These are phyloP conservation scores for Lacanobia wlatinum DNA, from an alignment of 2,888 invertebrate species.

Conservation along the genomic window DNA sequence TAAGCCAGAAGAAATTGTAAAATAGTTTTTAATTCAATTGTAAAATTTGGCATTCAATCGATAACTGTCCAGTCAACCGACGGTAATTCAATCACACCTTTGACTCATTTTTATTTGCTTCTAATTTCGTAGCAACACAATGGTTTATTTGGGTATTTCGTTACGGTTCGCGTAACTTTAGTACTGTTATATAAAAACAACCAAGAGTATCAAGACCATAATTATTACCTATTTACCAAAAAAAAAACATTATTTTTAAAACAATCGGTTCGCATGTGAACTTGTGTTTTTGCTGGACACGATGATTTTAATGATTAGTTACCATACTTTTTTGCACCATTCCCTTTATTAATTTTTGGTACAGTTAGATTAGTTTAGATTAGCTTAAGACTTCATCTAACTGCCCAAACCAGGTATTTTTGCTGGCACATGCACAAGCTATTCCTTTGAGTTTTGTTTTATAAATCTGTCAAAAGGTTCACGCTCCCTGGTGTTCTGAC, in stretches of 20 bases:
- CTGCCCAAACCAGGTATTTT: too few relatives aligned
- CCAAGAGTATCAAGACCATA: neutral
- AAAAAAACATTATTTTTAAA: too few relatives aligned
- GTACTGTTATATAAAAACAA: neutral
- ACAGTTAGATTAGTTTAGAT: too few relatives aligned
- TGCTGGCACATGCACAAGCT: too few relatives aligned
- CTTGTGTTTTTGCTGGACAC: too few relatives aligned
- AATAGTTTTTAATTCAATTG: constrained; percentile 1
- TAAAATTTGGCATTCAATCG: constrained; percentile 23
- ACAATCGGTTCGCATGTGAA: too few relatives aligned
- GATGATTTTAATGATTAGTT: too few relatives aligned
- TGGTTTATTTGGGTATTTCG: constrained; percentile 32
- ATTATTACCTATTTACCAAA: too few relatives aligned
- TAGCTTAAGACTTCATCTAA: too few relatives aligned
- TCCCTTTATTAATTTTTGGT: too few relatives aligned
- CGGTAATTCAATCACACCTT: constrained; percentile 33
- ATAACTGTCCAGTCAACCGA: constrained; percentile 45
- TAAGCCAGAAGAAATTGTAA: neutral
- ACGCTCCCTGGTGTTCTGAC: neutral
- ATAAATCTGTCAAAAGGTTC: constrained; percentile 11
- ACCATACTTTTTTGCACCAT: too few relatives aligned
- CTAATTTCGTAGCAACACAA: constrained; percentile 22
- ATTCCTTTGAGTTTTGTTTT: neutral
- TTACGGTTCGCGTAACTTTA: constrained; percentile 31
- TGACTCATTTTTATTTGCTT: constrained; percentile 29